Evolutionary conservation across 2,797 vertebrate genomes (phyloP).

Genomic region (Morelia viridis): DNA sequence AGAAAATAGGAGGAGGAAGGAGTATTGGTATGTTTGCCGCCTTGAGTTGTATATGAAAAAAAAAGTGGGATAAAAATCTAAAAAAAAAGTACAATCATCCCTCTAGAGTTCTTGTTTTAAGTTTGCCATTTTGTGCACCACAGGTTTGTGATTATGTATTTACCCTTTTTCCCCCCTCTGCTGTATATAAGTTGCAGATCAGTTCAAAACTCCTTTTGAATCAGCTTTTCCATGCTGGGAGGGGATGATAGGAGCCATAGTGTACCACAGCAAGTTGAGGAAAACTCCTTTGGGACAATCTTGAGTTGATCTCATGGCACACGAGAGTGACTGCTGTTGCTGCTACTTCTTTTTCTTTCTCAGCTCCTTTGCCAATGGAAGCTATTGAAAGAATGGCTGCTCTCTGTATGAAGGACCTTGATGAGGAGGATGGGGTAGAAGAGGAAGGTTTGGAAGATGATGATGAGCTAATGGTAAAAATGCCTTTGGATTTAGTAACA

Average conservation of each 20-base stretch:
- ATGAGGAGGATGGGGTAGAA: constrained; percentile 76
- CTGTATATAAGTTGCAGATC: background rate
- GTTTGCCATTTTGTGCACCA: background rate
- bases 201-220: background rate
- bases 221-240: too few species aligned
- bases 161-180: background rate
- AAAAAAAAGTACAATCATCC: background rate
- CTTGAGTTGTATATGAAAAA: too few species aligned
- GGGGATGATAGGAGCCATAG: too few species aligned
- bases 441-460: constrained; percentile 80
- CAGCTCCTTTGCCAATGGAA: constrained; percentile 84
- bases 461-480: constrained; percentile 84
- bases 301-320: rapidly evolving
- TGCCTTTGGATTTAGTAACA: too few species aligned
- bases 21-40: too few species aligned
- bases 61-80: too few species aligned
- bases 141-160: background rate
- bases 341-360: background rate
- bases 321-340: rapidly evolving
- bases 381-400: constrained; percentile 90
- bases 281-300: too few species aligned
- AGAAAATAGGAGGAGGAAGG: too few species aligned
- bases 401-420: constrained; percentile 89
- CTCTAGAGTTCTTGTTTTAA: background rate
- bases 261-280: too few species aligned